Conservation (phyloP, 1,140 invertebrate genomes). For the Druon quercuslanigerum region DNA sequence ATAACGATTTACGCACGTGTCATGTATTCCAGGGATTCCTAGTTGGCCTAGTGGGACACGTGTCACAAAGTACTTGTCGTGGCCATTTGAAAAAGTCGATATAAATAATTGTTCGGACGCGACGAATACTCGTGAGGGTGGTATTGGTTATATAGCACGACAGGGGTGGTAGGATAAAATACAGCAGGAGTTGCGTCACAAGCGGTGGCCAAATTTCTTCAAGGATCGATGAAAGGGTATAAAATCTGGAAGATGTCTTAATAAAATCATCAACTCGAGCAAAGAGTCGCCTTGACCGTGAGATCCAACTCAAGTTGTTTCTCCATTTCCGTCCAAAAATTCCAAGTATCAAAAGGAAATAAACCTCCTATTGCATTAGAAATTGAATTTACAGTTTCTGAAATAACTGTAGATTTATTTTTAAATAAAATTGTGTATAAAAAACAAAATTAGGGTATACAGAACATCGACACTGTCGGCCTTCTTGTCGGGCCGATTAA, state of each 20-base stretch:
- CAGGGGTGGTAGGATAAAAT: not conserved
- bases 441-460: too few relatives aligned
- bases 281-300: conserved; percentile 3
- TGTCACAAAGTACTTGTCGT: conserved; percentile 44
- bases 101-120: conserved; percentile 63
- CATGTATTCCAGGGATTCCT: conserved; percentile 20
- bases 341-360: conserved; percentile 49
- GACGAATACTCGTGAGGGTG: conserved; percentile 57
- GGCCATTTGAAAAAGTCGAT: conserved; percentile 51
- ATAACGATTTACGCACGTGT: conserved; percentile 56
- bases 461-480: too few relatives aligned
- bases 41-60: conserved; percentile 33
- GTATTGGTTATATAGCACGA: conserved; percentile 40
- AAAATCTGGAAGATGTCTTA: conserved; percentile 27
- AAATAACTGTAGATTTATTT: too few relatives aligned
- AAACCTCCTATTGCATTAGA: too few relatives aligned
- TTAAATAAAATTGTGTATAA: too few relatives aligned
- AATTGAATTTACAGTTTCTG: too few relatives aligned
- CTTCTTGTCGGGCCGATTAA: too few relatives aligned
- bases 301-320: not conserved
- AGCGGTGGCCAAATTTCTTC: conserved; percentile 66
- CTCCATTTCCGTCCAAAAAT: conserved; percentile 1
- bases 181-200: conserved; percentile 57
- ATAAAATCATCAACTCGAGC: not conserved
- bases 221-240: conserved; percentile 65